A percentile compares a stretch with the other conserved stretches of the same genome.
phyloP scores from a whole-genome alignment of 2,113 vertebrate genomes.

The Entomyzon cyanotis region DNA sequence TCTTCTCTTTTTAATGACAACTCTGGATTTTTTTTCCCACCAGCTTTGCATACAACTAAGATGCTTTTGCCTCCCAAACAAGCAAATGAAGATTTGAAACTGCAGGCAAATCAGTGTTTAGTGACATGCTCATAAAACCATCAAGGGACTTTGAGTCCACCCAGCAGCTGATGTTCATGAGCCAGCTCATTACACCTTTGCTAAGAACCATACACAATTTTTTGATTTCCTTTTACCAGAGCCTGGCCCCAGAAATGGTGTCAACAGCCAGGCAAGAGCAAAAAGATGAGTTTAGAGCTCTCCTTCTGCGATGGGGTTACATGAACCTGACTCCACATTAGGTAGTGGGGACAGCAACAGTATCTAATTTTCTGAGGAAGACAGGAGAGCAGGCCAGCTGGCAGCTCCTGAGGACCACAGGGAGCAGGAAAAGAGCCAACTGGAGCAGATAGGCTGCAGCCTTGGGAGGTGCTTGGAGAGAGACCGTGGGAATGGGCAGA shows the following conservation, averaged over 20 bases:
- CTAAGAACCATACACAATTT: not conserved
- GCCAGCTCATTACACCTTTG: not conserved
- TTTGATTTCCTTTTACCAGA: not conserved
- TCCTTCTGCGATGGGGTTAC: slow-evolving; percentile 9
- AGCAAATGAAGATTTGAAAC: not conserved
- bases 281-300: not conserved
- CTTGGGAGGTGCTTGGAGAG: slow-evolving; percentile 37
- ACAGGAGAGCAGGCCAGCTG: slow-evolving; percentile 38
- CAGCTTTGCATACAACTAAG: not conserved
- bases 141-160: not conserved
- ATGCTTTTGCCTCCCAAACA: not conserved
- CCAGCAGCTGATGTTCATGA: not conserved
- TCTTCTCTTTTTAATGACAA: not conserved
- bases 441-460: slow-evolving; percentile 42
- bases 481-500: slow-evolving; percentile 52
- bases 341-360: slow-evolving; percentile 42
- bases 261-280: not conserved
- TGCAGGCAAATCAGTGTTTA: not conserved
- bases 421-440: slow-evolving; percentile 42
- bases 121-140: not conserved
- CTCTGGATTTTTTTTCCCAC: not conserved
- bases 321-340: slow-evolving; percentile 10
- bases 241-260: not conserved
- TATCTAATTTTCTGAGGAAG: slow-evolving; percentile 40
- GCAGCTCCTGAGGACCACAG: slow-evolving; percentile 34